Evolutionary conservation across 2,113 vertebrate species (phyloP), one percentile per base, ranked within the genome.

Genomic region (Mormoops blainvillei): DNA sequence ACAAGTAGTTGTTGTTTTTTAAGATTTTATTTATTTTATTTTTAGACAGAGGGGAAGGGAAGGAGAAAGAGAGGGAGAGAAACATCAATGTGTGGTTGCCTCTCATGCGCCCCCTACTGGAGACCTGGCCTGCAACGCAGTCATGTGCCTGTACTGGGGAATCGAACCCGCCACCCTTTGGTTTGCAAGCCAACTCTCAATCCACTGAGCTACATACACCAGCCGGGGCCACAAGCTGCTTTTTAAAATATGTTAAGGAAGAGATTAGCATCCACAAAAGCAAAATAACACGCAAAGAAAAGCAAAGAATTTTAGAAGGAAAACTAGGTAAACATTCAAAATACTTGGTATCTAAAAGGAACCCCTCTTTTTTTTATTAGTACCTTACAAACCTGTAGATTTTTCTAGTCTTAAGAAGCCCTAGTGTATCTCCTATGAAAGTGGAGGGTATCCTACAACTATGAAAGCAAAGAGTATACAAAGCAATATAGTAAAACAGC

Each of bases 281-380:
- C 43, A 87, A 63, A 41, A 26, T 68, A 91, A n/a, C 8, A 20
- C 50, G 13, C 61, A 94, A 93, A 89, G n/a, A 74, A 93, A 93
- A 43, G 36, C 67, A 91, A 65, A 82, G 31, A 45, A 74, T 70
- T 96, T 96, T 48, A 91, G 38, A 91, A 91, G 50, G 5, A 94
- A 92, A 58, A 85, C 33, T 38, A 73, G 26, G 7, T 33, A 67
- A 71, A 89, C 26, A 89, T 70, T 83, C 15, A 87, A 70, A 92
- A 61, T 43, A 78, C 33, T 65, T 41, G 36, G 58, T 48, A 48
- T 28, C 50, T 78, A 95, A 88, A 91, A 80, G 54, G 92, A 96
- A 95, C 48, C 26, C 33, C 24, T 20, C 19, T 70, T 68, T 71
- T 68, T 85, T 54, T 83, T 45, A 70, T 54, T 68, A 92, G 41